These are phyloP conservation scores for Nebria salina DNA, from an alignment of 2,888 invertebrate species.

Conservation along the genomic window DNA sequence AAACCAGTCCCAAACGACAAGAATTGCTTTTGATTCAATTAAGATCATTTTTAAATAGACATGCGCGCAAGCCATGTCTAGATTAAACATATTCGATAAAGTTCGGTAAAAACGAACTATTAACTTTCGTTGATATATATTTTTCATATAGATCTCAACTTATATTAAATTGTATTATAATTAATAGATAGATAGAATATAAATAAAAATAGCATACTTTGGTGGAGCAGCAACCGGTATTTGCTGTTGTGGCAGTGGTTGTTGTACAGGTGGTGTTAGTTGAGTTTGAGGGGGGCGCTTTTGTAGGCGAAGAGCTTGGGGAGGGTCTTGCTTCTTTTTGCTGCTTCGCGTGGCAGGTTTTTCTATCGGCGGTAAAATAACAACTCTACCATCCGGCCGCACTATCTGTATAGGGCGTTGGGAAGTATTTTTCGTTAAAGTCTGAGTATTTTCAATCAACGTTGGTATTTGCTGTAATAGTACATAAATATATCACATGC, in stretches of 20 bases:
- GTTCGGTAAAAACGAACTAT: neutral
- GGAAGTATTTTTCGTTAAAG: slow-evolving; percentile 56
- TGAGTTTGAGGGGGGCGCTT: slow-evolving; percentile 3
- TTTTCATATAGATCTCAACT: no score
- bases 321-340: slow-evolving; percentile 51
- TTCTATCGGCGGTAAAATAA: slow-evolving; percentile 83
- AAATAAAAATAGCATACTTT: slow-evolving; percentile 52
- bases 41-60: neutral
- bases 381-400: slow-evolving; percentile 77
- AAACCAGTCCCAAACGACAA: neutral
- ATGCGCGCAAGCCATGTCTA: neutral
- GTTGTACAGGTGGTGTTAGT: slow-evolving; percentile 31
- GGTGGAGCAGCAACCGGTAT: slow-evolving; percentile 46
- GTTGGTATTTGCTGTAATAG: slow-evolving; percentile 23
- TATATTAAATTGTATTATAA: neutral
- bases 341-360: slow-evolving; percentile 83
- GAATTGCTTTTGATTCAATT: no score
- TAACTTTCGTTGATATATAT: neutral
- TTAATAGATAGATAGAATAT: slow-evolving; percentile 25
- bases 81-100: neutral
- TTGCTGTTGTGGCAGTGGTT: neutral
- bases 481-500: slow-evolving; percentile 11
- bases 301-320: slow-evolving; percentile 15
- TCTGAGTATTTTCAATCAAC: slow-evolving; percentile 16
- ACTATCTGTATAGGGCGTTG: slow-evolving; percentile 77